A percentile compares a stretch with the other conserved stretches of the same genome.
These are phyloP conservation scores for Agonopterix subpropinquella DNA, from an alignment of 2,888 invertebrate species.

Conservation along the genomic window DNA sequence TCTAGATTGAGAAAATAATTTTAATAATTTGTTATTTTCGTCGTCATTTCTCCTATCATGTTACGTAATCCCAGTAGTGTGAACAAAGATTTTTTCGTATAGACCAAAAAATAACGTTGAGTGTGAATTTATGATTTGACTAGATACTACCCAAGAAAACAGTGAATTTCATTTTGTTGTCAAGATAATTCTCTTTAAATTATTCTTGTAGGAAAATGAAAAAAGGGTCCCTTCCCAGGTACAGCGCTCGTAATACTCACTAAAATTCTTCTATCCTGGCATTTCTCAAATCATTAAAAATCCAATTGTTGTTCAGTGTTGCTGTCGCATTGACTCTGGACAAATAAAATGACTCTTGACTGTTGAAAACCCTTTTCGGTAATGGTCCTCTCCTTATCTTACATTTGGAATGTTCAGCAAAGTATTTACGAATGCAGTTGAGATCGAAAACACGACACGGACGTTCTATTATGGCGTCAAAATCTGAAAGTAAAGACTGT, in stretches of 20 bases:
- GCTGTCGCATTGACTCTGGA: slow-evolving; percentile 14
- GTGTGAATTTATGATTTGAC: too few species aligned
- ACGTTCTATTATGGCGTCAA: slow-evolving; percentile 4
- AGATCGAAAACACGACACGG: slow-evolving; percentile 18
- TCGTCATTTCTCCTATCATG: too few species aligned
- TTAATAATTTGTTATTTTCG: too few species aligned
- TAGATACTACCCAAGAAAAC: too few species aligned
- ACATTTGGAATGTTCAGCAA: slow-evolving; percentile 17
- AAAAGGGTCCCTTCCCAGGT: too few species aligned
- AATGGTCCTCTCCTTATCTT: slow-evolving; percentile 11
- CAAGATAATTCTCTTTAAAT: too few species aligned
- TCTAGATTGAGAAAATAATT: too few species aligned
- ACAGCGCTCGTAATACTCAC: slow-evolving; percentile 10
- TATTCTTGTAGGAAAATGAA: too few species aligned
- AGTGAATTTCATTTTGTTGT: too few species aligned
- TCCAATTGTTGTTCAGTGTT: slow-evolving; percentile 6
- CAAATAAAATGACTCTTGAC: slow-evolving; percentile 9
- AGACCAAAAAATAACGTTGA: too few species aligned
- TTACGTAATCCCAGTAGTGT: too few species aligned
- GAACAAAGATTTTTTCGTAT: too few species aligned
- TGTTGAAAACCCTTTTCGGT: slow-evolving; percentile 18
- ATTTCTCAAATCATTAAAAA: slow-evolving; percentile 13
- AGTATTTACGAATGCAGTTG: slow-evolving; percentile 21
- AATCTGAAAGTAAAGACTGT: slow-evolving; percentile 1
- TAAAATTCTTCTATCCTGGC: slow-evolving; percentile 21